Conservation (phyloP, 2,888 invertebrate genomes). For the Clistopyga incitator region DNA sequence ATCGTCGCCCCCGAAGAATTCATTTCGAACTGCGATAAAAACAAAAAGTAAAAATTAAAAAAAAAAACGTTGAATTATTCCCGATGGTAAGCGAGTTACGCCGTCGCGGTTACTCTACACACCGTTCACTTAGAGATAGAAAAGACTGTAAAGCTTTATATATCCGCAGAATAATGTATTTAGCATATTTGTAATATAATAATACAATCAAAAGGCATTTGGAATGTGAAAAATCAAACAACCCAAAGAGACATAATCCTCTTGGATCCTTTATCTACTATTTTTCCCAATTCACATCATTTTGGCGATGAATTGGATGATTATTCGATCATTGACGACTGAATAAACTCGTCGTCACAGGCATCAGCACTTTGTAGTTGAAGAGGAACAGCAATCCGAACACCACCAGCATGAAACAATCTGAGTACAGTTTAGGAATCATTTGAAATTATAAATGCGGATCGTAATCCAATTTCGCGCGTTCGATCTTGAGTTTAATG, state of each 20-base stretch:
- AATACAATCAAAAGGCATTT: slow-evolving; percentile 64
- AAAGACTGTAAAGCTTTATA: slow-evolving; percentile 63
- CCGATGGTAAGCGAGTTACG: slow-evolving; percentile 23
- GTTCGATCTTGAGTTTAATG: too few species aligned
- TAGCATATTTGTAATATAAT: slow-evolving; percentile 66
- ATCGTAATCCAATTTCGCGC: too few species aligned
- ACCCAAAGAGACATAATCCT: background rate
- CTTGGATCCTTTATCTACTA: background rate
- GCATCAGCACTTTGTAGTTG: slow-evolving; percentile 78
- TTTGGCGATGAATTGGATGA: background rate
- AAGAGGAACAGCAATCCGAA: slow-evolving; percentile 78
- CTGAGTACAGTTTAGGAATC: slow-evolving; percentile 62
- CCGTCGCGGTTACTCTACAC: slow-evolving; percentile 5
- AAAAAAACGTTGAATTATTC: slow-evolving; percentile 51
- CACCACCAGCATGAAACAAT: slow-evolving; percentile 58
- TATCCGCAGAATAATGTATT: slow-evolving; percentile 65
- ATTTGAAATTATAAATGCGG: background rate
- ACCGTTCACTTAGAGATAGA: slow-evolving; percentile 55
- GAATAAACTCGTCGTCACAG: slow-evolving; percentile 71
- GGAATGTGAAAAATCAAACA: slow-evolving; percentile 35
- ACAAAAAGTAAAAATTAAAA: background rate
- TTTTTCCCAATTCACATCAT: background rate
- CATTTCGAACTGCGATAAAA: slow-evolving; percentile 43
- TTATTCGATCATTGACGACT: slow-evolving; percentile 32
- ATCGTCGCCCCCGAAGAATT: slow-evolving; percentile 14